Conservation (phyloP, 2,888 invertebrate genomes). For the Apodemia duryi region DNA sequence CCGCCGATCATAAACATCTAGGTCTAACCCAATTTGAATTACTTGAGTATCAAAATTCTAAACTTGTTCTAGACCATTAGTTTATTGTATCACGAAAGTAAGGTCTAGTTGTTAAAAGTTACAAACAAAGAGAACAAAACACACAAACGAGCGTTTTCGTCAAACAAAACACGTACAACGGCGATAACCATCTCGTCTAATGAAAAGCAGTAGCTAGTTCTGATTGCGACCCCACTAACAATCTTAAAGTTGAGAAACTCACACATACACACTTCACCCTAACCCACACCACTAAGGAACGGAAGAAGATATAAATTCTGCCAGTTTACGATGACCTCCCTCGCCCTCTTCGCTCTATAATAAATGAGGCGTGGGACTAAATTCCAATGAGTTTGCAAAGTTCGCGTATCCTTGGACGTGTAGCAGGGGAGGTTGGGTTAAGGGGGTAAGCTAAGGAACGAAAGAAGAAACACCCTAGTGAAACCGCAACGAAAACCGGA, state of each 20-base stretch:
- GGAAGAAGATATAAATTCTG: conserved; percentile 51
- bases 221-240: conserved; percentile 75
- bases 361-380: conserved; percentile 35
- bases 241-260: conserved; percentile 70
- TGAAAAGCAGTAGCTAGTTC: conserved; percentile 68
- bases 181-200: conserved; percentile 71
- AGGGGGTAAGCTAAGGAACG: conserved; percentile 59
- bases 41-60: conserved; percentile 9
- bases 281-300: conserved; percentile 53
- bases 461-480: conserved; percentile 64
- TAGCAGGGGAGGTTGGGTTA: conserved; percentile 33
- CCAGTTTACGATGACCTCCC: conserved; percentile 42
- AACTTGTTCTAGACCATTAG: conserved; percentile 16
- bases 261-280: conserved; percentile 45
- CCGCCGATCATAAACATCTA: not conserved
- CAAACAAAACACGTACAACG: conserved; percentile 62
- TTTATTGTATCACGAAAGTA: conserved; percentile 27
- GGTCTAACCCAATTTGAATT: not conserved
- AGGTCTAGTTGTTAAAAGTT: conserved; percentile 25
- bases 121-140: conserved; percentile 39
- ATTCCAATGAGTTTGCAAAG: conserved; percentile 48
- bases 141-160: conserved; percentile 51
- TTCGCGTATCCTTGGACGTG: conserved; percentile 48
- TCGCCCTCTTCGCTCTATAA: conserved; percentile 34
- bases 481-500: conserved; percentile 43